Conservation (phyloP, 2,888 invertebrate genomes). For the Eustalomyia histrio region DNA sequence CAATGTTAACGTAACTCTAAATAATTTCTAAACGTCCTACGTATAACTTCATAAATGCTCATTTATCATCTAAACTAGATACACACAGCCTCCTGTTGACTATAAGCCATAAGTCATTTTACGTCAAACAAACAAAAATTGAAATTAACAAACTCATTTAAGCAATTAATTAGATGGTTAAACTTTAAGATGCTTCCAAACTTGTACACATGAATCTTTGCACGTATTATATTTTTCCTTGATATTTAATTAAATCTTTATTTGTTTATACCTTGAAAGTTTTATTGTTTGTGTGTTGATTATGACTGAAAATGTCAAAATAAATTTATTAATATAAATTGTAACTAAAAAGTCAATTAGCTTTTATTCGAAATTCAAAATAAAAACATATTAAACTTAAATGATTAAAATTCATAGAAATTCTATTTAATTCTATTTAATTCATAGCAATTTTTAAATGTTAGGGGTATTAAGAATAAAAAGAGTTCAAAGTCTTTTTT, state of each 20-base stretch:
- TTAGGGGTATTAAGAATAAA: neutral
- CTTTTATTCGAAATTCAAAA: neutral
- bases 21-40: too few relatives aligned
- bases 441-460: neutral
- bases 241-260: slow-evolving; percentile 16
- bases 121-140: slow-evolving; percentile 22
- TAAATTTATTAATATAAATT: neutral
- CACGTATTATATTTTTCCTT: neutral
- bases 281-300: neutral
- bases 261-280: neutral
- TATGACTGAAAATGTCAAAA: neutral
- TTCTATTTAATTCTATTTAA: neutral
- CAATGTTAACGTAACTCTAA: too few relatives aligned
- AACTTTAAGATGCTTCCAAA: slow-evolving; percentile 19
- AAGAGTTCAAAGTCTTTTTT: neutral
- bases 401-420: slow-evolving; percentile 14
- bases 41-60: neutral
- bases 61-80: neutral
- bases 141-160: slow-evolving; percentile 42
- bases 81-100: neutral
- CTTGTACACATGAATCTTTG: too few relatives aligned
- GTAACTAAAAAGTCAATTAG: too few relatives aligned
- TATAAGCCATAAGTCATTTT: slow-evolving; percentile 26
- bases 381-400: slow-evolving; percentile 19
- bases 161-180: slow-evolving; percentile 42